These are phyloP conservation scores for Corbicula japonica DNA, from an alignment of 2,888 invertebrate genomes.

Conservation along the genomic window DNA sequence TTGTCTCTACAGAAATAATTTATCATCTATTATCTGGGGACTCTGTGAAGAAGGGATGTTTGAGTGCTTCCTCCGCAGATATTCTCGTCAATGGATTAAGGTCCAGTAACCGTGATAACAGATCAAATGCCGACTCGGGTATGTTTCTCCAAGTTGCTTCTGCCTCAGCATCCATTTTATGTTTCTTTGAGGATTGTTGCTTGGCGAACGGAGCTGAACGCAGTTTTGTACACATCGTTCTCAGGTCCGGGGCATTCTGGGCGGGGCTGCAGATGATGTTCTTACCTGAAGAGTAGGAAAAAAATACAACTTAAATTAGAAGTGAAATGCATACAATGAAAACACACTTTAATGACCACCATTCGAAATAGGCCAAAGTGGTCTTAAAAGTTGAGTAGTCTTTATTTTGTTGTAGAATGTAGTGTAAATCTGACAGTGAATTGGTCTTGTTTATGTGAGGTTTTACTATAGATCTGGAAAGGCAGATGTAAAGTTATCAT, in stretches of 20 bases:
- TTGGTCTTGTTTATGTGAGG: too few relatives aligned
- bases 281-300: constrained; percentile 79
- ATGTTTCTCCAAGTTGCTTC: constrained; percentile 69
- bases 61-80: constrained; percentile 91
- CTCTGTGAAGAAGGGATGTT: constrained; percentile 91
- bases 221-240: constrained; percentile 85
- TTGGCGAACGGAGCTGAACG: constrained; percentile 69
- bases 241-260: constrained; percentile 82
- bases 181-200: constrained; percentile 35
- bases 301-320: background rate
- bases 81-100: constrained; percentile 92
- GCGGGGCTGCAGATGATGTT: constrained; percentile 76
- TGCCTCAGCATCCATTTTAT: constrained; percentile 54
- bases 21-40: constrained; percentile 15
- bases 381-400: too few relatives aligned
- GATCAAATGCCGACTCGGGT: constrained; percentile 91
- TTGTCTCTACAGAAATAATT: too few relatives aligned
- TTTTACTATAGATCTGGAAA: too few relatives aligned
- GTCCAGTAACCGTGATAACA: constrained; percentile 91
- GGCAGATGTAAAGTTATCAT: too few relatives aligned
- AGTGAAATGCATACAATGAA: too few relatives aligned
- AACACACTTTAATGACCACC: too few relatives aligned
- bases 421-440: too few relatives aligned
- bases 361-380: too few relatives aligned
- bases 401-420: too few relatives aligned